Base-by-base conservation (phyloP, 2,113 vertebrate genomes). In the Alosa alosa region DNA sequence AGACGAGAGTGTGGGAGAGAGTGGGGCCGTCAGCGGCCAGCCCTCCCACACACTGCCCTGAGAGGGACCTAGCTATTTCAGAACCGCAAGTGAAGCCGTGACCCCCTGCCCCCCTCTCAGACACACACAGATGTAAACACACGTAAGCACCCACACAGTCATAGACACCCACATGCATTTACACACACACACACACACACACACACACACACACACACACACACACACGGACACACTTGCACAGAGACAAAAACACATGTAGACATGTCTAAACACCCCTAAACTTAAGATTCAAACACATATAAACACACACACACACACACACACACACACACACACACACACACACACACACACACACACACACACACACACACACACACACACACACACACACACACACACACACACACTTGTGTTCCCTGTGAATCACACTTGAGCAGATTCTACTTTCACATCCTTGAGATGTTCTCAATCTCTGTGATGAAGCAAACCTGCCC, bases 201-300 rank as follows among this genome's bases (percentile, higher is more conserved):
- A 75, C 85, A 81, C 47, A 83, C 92, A 91, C 92, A 92, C 90
- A 94, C 93, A 90, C 92, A 68, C 88, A 92, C 90, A 46, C 88
- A 89, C 81, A 84, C 86, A 47, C 86, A 47, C 20, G 57, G 88
- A 90, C 89, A 87, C 85, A 85, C 87, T 91, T 88, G 90, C 83
- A 78, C 6, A 44, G 41, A 4, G 47, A 49, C 46, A 46, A 4
- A 46, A 8, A 46, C 46, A 47, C 46, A 47, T 47, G 10, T 47
- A 47, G 46, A 47, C 31, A 31, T 31, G 41, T 44, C 41, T 44
- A 1, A 44, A 44, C 41, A 44, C 41, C 41, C 41, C 41, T 4
- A 44, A 44, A 44, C 41, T 44, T 4, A 44, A 44, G 41, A 44
- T 49, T 49, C 11, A 49, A 13, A 49, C 13, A 11, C 47, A 11